A percentile compares a stretch with the other conserved stretches of the same genome.
These are phyloP conservation scores for Lepus timidus DNA, from an alignment of 2,113 vertebrate species.

Conservation along the genomic window DNA sequence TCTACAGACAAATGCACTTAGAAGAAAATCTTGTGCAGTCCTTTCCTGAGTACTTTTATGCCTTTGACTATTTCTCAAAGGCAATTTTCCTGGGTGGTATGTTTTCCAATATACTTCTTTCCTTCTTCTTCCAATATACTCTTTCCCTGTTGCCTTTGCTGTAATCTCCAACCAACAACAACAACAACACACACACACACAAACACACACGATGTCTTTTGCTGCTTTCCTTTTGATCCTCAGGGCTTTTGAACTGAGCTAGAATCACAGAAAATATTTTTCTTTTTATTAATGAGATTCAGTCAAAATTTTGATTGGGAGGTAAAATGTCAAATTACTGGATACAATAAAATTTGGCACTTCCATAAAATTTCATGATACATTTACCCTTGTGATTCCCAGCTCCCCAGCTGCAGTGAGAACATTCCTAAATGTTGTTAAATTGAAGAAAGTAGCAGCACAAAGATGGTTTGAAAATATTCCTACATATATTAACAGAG, in stretches of 20 bases:
- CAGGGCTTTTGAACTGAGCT: neutral
- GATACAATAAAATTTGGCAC: conserved; percentile 10
- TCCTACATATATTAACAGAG: neutral
- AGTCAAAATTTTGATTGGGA: neutral
- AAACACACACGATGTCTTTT: neutral
- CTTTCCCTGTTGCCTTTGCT: neutral
- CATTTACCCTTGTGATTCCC: neutral
- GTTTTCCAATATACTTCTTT: neutral
- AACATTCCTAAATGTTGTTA: neutral
- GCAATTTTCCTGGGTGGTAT: neutral
- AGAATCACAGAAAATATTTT: neutral
- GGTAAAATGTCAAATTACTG: neutral
- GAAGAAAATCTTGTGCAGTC: neutral
- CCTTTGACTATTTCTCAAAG: neutral
- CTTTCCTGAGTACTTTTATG: conserved; percentile 13
- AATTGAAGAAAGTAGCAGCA: neutral
- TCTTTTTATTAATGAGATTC: conserved; percentile 39
- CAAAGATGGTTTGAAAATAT: conserved; percentile 44
- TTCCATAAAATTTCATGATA: neutral
- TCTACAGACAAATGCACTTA: conserved; percentile 38
- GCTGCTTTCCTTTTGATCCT: neutral
- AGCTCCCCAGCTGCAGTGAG: neutral
- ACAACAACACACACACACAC: neutral
- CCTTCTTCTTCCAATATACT: neutral
- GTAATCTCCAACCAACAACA: too few relatives aligned